These are phyloP conservation scores for Acanthosoma haemorrhoidale DNA, from an alignment of 2,888 invertebrate species.

Conservation along the genomic window DNA sequence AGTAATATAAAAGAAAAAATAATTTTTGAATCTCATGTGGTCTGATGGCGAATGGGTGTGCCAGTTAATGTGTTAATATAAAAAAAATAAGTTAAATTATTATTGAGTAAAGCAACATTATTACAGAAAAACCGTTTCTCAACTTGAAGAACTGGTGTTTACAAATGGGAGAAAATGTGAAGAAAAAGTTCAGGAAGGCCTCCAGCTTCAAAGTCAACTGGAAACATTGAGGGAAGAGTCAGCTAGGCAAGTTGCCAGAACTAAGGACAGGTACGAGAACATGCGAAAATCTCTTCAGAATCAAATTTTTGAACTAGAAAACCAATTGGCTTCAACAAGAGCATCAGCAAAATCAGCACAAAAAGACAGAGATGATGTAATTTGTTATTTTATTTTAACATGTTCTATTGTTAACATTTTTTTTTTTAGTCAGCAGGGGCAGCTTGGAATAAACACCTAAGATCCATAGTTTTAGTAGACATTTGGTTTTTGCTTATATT, in stretches of 20 bases:
- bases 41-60: too few species aligned
- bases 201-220: constrained; percentile 58
- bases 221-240: constrained; percentile 64
- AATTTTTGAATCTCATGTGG: too few species aligned
- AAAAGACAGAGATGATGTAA: constrained; percentile 61
- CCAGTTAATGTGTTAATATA: too few species aligned
- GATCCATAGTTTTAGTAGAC: too few species aligned
- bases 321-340: constrained; percentile 59
- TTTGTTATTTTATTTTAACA: not conserved
- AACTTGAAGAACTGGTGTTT: constrained; percentile 54
- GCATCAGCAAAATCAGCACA: constrained; percentile 60
- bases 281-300: constrained; percentile 58
- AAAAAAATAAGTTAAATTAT: too few species aligned
- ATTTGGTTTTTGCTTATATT: not conserved
- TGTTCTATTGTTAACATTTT: too few species aligned
- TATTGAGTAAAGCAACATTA: too few species aligned
- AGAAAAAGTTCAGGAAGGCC: constrained; percentile 63
- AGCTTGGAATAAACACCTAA: too few species aligned
- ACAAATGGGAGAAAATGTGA: constrained; percentile 58
- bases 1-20: too few species aligned
- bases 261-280: constrained; percentile 62
- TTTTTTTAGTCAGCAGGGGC: too few species aligned
- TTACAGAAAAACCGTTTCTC: constrained; percentile 32
- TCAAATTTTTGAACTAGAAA: constrained; percentile 61
- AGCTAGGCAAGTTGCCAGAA: constrained; percentile 58